phyloP scores from a whole-genome alignment of 2,797 vertebrate species.

The Propithecus perrieri region DNA sequence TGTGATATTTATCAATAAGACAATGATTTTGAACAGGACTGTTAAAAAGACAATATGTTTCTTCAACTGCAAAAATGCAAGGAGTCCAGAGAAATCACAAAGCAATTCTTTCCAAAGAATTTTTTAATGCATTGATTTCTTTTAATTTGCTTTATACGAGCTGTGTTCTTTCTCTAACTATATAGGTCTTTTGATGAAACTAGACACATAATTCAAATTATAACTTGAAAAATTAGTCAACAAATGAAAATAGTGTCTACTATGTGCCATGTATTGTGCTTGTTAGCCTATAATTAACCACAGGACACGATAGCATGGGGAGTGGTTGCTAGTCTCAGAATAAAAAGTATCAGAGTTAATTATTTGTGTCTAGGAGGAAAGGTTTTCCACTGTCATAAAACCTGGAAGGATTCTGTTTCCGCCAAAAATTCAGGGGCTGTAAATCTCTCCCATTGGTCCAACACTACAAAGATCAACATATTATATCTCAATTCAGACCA shows the following conservation, averaged over 20 bases:
- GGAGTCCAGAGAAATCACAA: background rate
- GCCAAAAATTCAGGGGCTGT: background rate
- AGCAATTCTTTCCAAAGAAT: background rate
- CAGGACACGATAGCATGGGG: background rate
- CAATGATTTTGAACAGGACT: background rate
- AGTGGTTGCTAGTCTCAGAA: background rate
- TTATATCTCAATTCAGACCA: background rate
- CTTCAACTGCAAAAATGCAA: background rate
- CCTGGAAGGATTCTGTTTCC: background rate
- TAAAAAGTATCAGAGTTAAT: background rate
- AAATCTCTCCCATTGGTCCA: accelerated
- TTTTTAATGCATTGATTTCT: background rate
- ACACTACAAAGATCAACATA: background rate
- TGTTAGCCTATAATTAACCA: background rate
- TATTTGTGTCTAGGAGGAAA: background rate
- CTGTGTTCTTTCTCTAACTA: background rate
- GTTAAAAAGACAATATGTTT: background rate
- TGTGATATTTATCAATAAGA: background rate
- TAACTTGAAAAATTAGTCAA: background rate
- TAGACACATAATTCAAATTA: background rate
- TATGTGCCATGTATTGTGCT: background rate
- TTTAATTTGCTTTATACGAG: background rate
- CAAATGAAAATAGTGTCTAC: background rate
- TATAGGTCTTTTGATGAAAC: background rate
- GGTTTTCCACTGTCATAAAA: background rate